phyloP scores from a whole-genome alignment of 2,888 invertebrate genomes.

The Lottia gigantea region DNA sequence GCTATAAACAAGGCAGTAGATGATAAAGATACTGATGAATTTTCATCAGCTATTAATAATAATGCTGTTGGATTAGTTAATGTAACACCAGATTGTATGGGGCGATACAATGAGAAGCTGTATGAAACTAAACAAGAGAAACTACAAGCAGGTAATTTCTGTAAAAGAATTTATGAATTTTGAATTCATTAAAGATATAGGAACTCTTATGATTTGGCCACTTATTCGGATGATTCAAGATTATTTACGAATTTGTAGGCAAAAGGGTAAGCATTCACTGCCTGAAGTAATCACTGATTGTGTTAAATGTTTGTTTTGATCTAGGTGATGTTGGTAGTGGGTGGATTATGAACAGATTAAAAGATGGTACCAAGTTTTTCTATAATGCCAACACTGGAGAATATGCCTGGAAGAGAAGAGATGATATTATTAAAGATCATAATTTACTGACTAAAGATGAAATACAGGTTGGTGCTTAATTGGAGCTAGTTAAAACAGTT shows the following conservation, averaged over 20 bases:
- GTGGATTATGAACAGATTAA: conserved; percentile 66
- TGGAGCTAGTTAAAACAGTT: not conserved
- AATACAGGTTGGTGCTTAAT: conserved; percentile 53
- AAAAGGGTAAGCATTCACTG: not conserved
- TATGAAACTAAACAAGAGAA: conserved; percentile 39
- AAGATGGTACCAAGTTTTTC: conserved; percentile 61
- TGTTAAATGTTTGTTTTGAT: not conserved
- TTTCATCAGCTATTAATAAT: conserved; percentile 51
- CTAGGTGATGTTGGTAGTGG: conserved; percentile 62
- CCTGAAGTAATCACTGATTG: not conserved
- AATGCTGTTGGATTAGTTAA: conserved; percentile 52
- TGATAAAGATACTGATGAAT: conserved; percentile 49
- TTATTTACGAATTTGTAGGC: too few relatives aligned
- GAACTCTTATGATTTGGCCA: too few relatives aligned
- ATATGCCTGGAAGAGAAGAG: conserved; percentile 58
- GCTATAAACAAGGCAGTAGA: conserved; percentile 59
- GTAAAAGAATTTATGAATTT: not conserved
- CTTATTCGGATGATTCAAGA: too few relatives aligned
- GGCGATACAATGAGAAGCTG: conserved; percentile 55
- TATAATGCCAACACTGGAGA: conserved; percentile 59
- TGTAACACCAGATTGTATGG: conserved; percentile 55
- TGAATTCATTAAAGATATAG: too few relatives aligned
- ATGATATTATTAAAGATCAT: conserved; percentile 60
- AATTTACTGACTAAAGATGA: conserved; percentile 64
- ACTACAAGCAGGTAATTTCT: conserved; percentile 37